Base-by-base conservation (phyloP, 2,113 vertebrate genomes). In the Corythoichthys intestinalis region DNA sequence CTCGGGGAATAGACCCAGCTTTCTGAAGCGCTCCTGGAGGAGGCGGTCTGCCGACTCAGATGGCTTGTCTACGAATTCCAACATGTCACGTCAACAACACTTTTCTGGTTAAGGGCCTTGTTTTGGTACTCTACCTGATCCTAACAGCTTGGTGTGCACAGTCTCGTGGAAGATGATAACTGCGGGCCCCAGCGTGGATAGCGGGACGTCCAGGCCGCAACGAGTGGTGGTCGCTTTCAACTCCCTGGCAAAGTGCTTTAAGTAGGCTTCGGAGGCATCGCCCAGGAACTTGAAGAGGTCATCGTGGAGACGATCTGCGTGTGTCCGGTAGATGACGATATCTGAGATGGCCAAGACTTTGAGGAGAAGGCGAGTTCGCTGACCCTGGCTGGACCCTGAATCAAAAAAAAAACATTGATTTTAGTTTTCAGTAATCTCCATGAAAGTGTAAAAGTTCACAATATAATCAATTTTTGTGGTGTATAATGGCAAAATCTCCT, bases 141-240 rank as follows among this genome's bases (percentile, higher is more conserved):
- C 97, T 67, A 99, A 88, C 0, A 99, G 91, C 68, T 98, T 98
- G 76, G 97, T 98, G 84, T 99, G 96, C 46, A 98, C 94, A 28
- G 97, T 99, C 92, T 99, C 97, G 0, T 99, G 97, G 90, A 99
- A 99, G 91, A 99, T 96, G 79, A 99, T 94, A 65, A 99, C 97
- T 4, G 93, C 95, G 1, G 97, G 97, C 67, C 97, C 97, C 83
- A 99, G 88, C 0, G 96, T 98, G 75, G 97, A 99, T 65, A 99
- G 88, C 14, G 97, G 97, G 70, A 98, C 97, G 66, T 99, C 96
- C 69, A 99, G 92, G 56, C 97, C 97, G 80, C 97, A 99, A 67
- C 97, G 96, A 47, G 94, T 92, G 72, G 97, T 98, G 3, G 97
- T 99, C 65, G 96, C 97, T 88, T 98, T 98, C 79, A 99, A 90